Evolutionary conservation across 2,113 vertebrate species (phyloP).

Genomic region (Leucosticte australis): DNA sequence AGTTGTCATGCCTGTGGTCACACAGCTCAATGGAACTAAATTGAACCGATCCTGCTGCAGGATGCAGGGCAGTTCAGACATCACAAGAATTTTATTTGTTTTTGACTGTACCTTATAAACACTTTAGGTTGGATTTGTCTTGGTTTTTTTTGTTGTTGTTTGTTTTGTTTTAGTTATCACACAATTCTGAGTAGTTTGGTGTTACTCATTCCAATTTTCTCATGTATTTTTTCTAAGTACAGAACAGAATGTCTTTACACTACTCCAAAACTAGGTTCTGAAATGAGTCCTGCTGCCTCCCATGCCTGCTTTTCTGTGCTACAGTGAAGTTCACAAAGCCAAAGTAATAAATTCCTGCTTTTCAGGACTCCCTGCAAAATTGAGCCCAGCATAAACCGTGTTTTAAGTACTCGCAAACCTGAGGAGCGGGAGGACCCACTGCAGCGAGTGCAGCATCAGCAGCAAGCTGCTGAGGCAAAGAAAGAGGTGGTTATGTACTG

Average conservation of each 20-base stretch:
- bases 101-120: neutral
- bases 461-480: slow-evolving; percentile 72
- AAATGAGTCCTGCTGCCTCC: neutral
- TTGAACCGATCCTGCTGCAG: neutral
- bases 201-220: neutral
- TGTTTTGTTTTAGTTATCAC: neutral
- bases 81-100: neutral
- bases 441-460: slow-evolving; percentile 83
- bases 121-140: neutral
- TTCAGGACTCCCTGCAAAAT: slow-evolving; percentile 95
- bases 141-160: neutral
- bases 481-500: slow-evolving; percentile 90
- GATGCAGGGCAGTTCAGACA: neutral
- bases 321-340: too few species aligned
- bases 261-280: neutral
- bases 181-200: neutral
- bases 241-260: neutral
- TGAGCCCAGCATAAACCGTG: slow-evolving; percentile 84
- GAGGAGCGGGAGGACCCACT: slow-evolving; percentile 83
- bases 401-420: slow-evolving; percentile 87
- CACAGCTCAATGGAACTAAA: neutral
- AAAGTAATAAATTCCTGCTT: neutral
- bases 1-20: neutral
- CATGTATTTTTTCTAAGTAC: neutral
- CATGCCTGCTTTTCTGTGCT: neutral